Conservation (phyloP, 2,797 vertebrate species). For the Molothrus aeneus region DNA sequence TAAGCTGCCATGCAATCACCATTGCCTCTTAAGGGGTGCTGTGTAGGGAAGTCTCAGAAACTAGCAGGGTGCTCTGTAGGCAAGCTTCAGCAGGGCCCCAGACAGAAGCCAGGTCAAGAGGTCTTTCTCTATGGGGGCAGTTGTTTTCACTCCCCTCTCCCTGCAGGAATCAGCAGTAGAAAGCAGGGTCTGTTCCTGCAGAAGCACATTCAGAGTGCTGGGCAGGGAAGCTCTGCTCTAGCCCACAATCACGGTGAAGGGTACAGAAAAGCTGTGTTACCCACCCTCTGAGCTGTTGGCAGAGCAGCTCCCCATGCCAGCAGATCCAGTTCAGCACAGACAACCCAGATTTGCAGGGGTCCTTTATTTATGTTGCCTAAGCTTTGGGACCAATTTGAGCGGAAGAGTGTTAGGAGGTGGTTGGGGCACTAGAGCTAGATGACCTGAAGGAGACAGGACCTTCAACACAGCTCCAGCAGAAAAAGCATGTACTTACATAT, state of each 20-base stretch:
- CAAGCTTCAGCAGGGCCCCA: not conserved
- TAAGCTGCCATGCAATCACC: not conserved
- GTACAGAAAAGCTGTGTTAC: not conserved
- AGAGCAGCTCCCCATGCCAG: not conserved
- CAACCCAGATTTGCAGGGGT: not conserved
- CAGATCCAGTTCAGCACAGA: not conserved
- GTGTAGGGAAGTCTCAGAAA: not conserved
- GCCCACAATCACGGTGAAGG: not conserved
- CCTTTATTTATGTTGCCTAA: not conserved
- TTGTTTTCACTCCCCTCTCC: not conserved
- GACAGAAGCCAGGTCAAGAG: not conserved
- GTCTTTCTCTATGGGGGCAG: not conserved
- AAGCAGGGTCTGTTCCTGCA: not conserved
- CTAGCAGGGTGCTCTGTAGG: not conserved
- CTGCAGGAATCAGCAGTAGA: not conserved
- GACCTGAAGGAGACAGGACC: not conserved
- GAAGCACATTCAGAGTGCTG: not conserved
- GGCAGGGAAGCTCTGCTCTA: not conserved
- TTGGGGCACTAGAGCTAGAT: not conserved
- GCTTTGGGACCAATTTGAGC: not conserved
- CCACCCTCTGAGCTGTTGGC: not conserved
- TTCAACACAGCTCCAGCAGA: not conserved
- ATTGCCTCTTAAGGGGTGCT: not conserved
- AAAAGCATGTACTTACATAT: not conserved
- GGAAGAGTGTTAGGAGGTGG: not conserved